A percentile compares a stretch with the other conserved stretches of the same genome.
These are phyloP conservation scores for Porites lutea DNA, from an alignment of 64 coral and sea anemone genomes.

Conservation along the genomic window DNA sequence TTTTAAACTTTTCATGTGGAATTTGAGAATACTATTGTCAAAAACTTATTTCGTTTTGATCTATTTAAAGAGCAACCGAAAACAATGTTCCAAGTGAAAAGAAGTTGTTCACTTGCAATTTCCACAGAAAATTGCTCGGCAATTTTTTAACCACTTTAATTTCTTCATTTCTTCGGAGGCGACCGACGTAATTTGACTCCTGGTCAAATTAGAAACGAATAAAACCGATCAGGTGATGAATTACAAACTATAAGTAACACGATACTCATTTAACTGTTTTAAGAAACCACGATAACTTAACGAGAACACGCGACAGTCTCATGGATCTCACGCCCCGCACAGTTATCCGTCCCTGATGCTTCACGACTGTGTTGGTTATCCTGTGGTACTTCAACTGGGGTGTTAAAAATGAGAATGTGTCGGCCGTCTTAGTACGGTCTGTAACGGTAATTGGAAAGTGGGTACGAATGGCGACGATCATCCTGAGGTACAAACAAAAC, in stretches of 20 bases:
- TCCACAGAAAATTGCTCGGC: too few species aligned
- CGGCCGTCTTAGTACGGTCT: constrained; percentile 62
- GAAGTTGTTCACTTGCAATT: too few species aligned
- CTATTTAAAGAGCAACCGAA: too few species aligned
- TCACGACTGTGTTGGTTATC: neutral
- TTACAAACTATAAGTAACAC: neutral
- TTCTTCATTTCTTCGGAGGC: too few species aligned
- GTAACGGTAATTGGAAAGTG: constrained; percentile 78
- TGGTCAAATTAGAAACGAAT: neutral
- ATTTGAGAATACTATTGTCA: too few species aligned
- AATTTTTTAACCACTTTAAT: too few species aligned
- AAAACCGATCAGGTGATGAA: neutral
- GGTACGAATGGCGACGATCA: constrained; percentile 69
- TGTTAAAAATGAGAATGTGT: neutral
- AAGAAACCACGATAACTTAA: neutral
- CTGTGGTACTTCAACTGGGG: neutral
- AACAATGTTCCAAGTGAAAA: too few species aligned
- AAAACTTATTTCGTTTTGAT: too few species aligned
- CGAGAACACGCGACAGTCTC: neutral
- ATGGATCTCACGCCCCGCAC: neutral
- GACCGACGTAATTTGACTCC: too few species aligned
- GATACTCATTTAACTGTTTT: neutral
- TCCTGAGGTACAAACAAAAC: constrained; percentile 21
- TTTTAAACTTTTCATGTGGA: too few species aligned
- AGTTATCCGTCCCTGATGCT: neutral